phyloP scores from a whole-genome alignment of 2,888 invertebrate species.

The Nemoura dubitans region DNA sequence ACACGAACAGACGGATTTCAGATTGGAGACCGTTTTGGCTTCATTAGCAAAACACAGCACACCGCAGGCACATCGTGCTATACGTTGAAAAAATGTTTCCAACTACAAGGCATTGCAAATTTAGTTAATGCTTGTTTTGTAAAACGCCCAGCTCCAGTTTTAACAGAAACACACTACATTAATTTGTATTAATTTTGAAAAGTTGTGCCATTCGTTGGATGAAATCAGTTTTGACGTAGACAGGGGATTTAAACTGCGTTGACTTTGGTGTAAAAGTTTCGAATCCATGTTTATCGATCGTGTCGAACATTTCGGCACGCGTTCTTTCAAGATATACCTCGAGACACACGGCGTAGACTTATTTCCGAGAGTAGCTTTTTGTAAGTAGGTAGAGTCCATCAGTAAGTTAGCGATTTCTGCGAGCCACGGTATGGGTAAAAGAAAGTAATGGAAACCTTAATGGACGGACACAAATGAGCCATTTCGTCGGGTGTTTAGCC shows the following conservation, averaged over 20 bases:
- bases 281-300: background rate
- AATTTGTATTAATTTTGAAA: background rate
- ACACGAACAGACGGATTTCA: background rate
- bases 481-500: conserved; percentile 33
- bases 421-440: background rate
- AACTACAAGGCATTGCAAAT: too few relatives aligned
- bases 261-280: background rate
- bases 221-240: background rate
- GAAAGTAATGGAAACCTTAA: conserved; percentile 39
- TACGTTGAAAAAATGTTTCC: too few relatives aligned
- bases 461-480: conserved; percentile 40
- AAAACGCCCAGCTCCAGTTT: too few relatives aligned
- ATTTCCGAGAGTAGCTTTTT: background rate
- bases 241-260: background rate
- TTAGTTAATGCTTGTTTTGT: too few relatives aligned
- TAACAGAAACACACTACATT: too few relatives aligned
- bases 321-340: background rate
- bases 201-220: background rate
- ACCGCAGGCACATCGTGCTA: background rate
- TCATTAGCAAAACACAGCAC: background rate
- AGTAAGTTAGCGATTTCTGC: conserved; percentile 7
- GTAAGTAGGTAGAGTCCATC: background rate
- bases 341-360: background rate
- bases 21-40: background rate
- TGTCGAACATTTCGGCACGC: background rate